Percentiles rank a stretch among this genome's conserved stretches.
phyloP scores from a whole-genome alignment of 1,140 invertebrate genomes.

The Tachypleus tridentatus region DNA sequence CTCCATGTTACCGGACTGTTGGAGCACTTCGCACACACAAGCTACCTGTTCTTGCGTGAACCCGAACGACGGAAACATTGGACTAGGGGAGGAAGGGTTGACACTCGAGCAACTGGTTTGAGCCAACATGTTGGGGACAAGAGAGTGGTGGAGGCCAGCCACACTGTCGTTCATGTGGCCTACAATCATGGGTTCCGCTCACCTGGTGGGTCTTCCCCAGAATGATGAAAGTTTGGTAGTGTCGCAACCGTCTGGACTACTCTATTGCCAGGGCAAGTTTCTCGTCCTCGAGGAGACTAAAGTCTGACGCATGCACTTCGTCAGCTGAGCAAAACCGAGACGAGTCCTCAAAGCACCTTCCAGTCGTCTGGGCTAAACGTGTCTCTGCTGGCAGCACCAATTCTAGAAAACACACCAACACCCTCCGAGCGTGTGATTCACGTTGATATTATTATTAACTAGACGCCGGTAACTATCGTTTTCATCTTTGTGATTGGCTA shows the following conservation, averaged over 20 bases:
- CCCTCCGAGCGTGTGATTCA: too few relatives aligned
- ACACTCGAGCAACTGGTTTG: constrained; percentile 22
- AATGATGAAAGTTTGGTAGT: constrained; percentile 27
- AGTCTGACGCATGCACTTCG: too few relatives aligned
- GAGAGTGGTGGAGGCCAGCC: constrained; percentile 3
- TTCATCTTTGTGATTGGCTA: too few relatives aligned
- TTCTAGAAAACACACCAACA: too few relatives aligned
- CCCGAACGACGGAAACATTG: constrained; percentile 79
- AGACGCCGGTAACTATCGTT: too few relatives aligned
- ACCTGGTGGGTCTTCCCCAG: constrained; percentile 3
- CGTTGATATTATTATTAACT: too few relatives aligned
- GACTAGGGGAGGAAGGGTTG: constrained; percentile 33
- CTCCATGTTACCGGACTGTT: constrained; percentile 94
- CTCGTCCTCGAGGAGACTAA: too few relatives aligned
- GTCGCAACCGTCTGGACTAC: constrained; percentile 13
- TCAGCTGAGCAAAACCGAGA: too few relatives aligned
- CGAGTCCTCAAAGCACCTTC: too few relatives aligned
- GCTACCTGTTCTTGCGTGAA: constrained; percentile 98
- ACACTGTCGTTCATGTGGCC: constrained; percentile 22
- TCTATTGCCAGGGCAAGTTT: too few relatives aligned
- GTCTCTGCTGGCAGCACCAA: too few relatives aligned
- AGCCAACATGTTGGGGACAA: constrained; percentile 16
- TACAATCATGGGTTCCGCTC: constrained; percentile 21
- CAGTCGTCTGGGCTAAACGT: too few relatives aligned
- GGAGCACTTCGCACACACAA: constrained; percentile 95